Evolutionary conservation across 2,797 vertebrate genomes (phyloP), one percentile per base, ranked within the genome.

Genomic region (Siniperca undulata): DNA sequence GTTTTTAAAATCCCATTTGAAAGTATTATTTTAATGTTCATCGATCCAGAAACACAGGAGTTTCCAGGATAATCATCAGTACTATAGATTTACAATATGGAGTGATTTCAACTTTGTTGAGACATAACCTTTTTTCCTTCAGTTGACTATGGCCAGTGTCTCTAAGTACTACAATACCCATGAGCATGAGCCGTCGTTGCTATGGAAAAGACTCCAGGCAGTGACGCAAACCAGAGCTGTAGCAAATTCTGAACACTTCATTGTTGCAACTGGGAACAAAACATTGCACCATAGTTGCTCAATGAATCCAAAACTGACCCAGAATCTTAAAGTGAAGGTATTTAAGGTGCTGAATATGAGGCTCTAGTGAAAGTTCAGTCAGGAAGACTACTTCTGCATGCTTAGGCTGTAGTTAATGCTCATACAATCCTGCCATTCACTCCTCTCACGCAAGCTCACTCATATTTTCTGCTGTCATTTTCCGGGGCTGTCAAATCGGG

Each of bases 271-370:
- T 53, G 44, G 46, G 17, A 55, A 19, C 12, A 38, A 73, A 9
- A 34, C 38, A 60, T 71, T 53, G 34, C 67, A 76, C 8, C 66
- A 14, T 12, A 53, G 71, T 44, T 7, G 20, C 44, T 46, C 2
- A 22, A 55, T 36, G 9, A 30, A 68, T 53, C 27, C 16, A 61
- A 17, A 60, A 36, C 12, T 48, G 16, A 34, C 4, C 19, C 12
- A 34, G 24, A 53, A 5, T 68, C 17, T 44, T 59, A 44, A 44
- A 36, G 3, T 27, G 38, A 65, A 22, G 1, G 4, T 1, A 64
- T 81, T 38, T 48, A 80, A 60, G 7, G 11, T 59, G 60, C 22
- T 65, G 38, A 27, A 55, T 38, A 36, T 30, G 30, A 30, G 30
- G 30, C 30, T 30, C 3, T 30, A 30, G 30, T 30, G 30, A 30